phyloP scores from a whole-genome alignment of 1,140 invertebrate genomes.

The Pristionchus pacificus region DNA sequence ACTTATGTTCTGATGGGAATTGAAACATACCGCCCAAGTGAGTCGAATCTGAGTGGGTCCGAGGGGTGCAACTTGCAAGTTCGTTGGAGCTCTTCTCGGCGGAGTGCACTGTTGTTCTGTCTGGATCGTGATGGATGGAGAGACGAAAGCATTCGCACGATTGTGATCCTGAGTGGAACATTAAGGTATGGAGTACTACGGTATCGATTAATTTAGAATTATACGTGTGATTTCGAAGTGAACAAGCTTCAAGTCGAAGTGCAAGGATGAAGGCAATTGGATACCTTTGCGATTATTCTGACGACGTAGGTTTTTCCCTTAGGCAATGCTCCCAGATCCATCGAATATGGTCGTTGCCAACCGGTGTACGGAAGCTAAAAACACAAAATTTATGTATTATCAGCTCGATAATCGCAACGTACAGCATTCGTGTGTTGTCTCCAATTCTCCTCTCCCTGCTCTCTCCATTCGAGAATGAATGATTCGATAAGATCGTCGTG shows the following conservation, averaged over 20 bases:
- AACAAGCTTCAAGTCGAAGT: too few relatives aligned
- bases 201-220: neutral
- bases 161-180: conserved; percentile 36
- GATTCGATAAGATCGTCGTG: conserved; percentile 42
- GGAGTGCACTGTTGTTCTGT: conserved; percentile 35
- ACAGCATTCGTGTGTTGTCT: conserved; percentile 35
- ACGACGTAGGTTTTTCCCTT: conserved; percentile 52
- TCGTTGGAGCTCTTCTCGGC: conserved; percentile 46
- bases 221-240: neutral
- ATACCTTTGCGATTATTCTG: conserved; percentile 44
- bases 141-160: conserved; percentile 46
- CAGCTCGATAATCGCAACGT: neutral
- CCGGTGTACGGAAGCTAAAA: conserved; percentile 47
- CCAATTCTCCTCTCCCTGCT: conserved; percentile 44
- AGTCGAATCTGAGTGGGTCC: conserved; percentile 55
- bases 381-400: neutral
- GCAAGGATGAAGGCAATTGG: too few relatives aligned
- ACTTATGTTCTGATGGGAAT: neutral
- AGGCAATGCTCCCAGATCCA: conserved; percentile 51
- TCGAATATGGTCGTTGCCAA: conserved; percentile 52
- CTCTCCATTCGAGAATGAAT: conserved; percentile 49
- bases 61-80: conserved; percentile 47
- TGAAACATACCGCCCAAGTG: conserved; percentile 32
- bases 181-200: neutral
- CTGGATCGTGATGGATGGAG: conserved; percentile 42